phyloP scores from a whole-genome alignment of 1,140 invertebrate genomes.

The Magallana angulata region DNA sequence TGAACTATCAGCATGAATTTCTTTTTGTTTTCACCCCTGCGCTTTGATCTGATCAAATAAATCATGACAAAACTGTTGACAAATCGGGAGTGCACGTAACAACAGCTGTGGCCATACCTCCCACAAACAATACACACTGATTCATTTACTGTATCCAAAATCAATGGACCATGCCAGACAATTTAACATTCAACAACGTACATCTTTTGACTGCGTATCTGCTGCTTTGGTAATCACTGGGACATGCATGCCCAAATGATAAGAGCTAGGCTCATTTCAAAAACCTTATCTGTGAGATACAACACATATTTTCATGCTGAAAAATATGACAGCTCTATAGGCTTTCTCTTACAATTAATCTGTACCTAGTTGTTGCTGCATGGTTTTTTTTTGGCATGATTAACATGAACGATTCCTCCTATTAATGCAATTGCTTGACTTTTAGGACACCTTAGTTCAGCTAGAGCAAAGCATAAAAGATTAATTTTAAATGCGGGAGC shows the following conservation, averaged over 20 bases:
- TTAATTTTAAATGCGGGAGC: background rate
- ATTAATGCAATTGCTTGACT: background rate
- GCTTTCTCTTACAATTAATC: too few relatives aligned
- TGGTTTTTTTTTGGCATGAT: background rate
- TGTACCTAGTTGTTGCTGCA: too few relatives aligned
- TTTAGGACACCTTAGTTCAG: background rate
- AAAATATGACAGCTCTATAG: too few relatives aligned
- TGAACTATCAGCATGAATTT: too few relatives aligned
- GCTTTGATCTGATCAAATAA: background rate
- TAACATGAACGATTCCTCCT: too few relatives aligned
- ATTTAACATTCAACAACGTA: background rate
- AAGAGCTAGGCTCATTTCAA: background rate
- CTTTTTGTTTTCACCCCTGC: background rate
- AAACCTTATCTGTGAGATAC: background rate
- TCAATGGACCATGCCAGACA: slow-evolving; percentile 11
- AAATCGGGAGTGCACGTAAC: background rate
- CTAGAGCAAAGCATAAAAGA: background rate
- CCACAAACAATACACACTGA: background rate
- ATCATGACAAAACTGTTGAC: slow-evolving; percentile 3
- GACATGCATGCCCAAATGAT: background rate
- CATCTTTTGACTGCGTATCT: background rate
- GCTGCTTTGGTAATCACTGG: background rate
- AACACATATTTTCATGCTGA: background rate
- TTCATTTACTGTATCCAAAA: background rate
- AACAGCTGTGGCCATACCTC: slow-evolving; percentile 9